Percentiles rank a stretch among this genome's conserved stretches.
Evolutionary conservation across 1,140 invertebrate species (phyloP).

Genomic region (Eubasilissa regina): DNA sequence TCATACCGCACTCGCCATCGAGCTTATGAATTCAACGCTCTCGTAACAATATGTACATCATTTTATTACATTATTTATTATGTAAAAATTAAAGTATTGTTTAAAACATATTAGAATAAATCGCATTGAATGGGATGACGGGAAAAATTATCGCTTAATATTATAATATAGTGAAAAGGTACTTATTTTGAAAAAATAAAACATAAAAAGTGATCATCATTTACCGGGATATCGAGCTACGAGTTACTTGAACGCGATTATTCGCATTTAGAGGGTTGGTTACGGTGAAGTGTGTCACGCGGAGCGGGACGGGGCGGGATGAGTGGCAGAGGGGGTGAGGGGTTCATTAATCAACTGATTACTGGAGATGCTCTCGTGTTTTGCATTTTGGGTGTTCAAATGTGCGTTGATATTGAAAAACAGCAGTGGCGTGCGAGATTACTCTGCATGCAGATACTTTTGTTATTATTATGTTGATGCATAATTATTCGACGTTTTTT

Average conservation of each 20-base stretch:
- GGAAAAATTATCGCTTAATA: too few species aligned
- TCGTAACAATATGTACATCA: too few species aligned
- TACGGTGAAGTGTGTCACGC: conserved; percentile 19
- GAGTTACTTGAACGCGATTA: background rate
- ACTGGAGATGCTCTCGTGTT: conserved; percentile 52
- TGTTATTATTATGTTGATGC: too few species aligned
- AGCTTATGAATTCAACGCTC: too few species aligned
- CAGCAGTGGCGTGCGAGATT: conserved; percentile 44
- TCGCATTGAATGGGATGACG: too few species aligned
- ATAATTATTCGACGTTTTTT: too few species aligned
- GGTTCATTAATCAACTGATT: conserved; percentile 61
- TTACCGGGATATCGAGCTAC: too few species aligned
- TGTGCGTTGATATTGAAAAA: conserved; percentile 54
- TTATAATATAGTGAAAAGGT: background rate
- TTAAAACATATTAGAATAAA: too few species aligned
- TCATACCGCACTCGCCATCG: too few species aligned
- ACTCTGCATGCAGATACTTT: background rate
- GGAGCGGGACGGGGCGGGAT: background rate
- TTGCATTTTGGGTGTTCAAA: conserved; percentile 59
- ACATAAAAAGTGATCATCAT: background rate
- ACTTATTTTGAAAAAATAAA: background rate
- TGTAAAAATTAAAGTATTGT: too few species aligned
- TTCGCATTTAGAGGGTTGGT: conserved; percentile 15
- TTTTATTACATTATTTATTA: too few species aligned
- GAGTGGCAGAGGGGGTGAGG: conserved; percentile 16